Conservation (phyloP, 2,113 vertebrate genomes). For the Hippopotamus amphibius region DNA sequence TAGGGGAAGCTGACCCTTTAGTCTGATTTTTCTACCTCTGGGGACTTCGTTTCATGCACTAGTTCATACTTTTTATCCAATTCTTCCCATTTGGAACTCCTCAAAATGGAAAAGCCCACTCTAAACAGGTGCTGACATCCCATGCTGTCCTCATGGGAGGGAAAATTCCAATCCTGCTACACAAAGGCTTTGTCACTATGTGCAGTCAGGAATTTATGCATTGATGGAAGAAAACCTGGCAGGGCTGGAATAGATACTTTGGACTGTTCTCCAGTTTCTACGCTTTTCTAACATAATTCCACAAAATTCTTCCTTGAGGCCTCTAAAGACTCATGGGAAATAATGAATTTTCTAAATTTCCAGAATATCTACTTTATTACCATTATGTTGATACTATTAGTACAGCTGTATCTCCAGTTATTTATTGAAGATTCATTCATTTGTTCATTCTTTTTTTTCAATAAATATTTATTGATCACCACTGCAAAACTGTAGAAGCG, state of each 20-base stretch:
- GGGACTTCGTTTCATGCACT: background rate
- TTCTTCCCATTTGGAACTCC: background rate
- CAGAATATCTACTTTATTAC: background rate
- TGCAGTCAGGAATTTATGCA: background rate
- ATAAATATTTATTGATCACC: background rate
- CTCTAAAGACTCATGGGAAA: background rate
- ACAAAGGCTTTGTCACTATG: background rate
- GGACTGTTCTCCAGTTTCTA: background rate
- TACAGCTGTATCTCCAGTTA: background rate
- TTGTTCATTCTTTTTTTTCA: background rate
- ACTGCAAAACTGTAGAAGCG: background rate
- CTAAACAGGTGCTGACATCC: background rate
- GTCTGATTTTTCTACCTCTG: background rate
- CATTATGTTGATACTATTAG: background rate
- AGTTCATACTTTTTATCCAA: background rate
- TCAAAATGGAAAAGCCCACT: background rate
- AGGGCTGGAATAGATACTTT: background rate
- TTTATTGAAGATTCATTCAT: background rate
- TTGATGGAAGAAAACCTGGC: background rate
- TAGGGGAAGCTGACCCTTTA: background rate
- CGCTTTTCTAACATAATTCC: background rate
- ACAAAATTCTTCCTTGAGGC: background rate
- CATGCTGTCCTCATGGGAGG: background rate
- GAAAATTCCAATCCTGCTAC: background rate
- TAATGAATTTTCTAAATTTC: constrained; percentile 16